Evolutionary conservation across 2,797 vertebrate genomes (phyloP).

Genomic region (Prunella strophiata): DNA sequence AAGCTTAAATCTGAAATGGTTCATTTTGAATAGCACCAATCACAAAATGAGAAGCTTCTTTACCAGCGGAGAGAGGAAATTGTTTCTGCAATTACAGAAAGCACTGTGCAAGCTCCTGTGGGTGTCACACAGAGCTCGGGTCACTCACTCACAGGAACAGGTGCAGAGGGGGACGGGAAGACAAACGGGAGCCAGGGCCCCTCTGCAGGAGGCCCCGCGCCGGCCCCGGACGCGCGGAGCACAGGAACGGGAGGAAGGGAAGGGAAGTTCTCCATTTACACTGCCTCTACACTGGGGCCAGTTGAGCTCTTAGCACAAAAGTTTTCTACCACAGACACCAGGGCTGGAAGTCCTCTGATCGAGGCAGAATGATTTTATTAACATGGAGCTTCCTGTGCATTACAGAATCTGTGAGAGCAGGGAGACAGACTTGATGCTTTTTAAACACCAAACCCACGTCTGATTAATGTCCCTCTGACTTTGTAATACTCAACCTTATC

Average conservation of each 20-base stretch:
- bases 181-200: rapidly evolving
- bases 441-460: neutral
- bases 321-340: neutral
- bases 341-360: neutral
- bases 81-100: neutral
- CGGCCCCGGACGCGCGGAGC: rapidly evolving
- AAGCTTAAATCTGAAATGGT: neutral
- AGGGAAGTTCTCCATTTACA: neutral
- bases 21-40: constrained; percentile 47
- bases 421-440: neutral
- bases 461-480: neutral
- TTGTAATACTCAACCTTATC: neutral
- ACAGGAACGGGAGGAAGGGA: rapidly evolving
- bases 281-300: neutral
- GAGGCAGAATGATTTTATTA: neutral
- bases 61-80: constrained; percentile 22
- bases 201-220: rapidly evolving
- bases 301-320: neutral
- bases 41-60: constrained; percentile 36
- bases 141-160: neutral
- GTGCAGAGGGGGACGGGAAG: neutral
- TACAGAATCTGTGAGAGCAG: neutral
- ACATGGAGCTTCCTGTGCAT: neutral
- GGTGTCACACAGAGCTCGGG: neutral
- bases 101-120: neutral